These are phyloP conservation scores for Vanessa tameamea DNA, from an alignment of 1,140 invertebrate genomes.

Conservation along the genomic window DNA sequence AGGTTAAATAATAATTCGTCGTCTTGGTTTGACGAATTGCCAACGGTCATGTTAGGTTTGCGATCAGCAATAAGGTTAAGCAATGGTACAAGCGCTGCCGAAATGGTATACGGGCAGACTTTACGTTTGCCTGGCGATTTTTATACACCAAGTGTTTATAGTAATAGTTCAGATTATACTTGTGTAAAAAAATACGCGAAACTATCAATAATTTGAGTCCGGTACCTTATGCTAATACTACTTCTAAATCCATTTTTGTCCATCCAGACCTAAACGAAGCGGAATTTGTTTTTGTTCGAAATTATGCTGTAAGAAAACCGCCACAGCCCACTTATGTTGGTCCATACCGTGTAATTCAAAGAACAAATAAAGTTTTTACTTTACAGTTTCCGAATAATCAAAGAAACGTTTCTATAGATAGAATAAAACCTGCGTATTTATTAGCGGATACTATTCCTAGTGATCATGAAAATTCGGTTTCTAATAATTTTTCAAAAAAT, in stretches of 20 bases:
- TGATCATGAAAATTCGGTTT: constrained; percentile 16
- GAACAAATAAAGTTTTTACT: constrained; percentile 12
- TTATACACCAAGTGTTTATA: constrained; percentile 6
- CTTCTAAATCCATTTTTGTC: constrained; percentile 14
- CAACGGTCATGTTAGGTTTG: constrained; percentile 27
- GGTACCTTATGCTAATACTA: constrained; percentile 7
- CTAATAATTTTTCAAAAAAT: constrained; percentile 17
- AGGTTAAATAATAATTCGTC: constrained; percentile 13
- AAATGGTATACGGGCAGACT: constrained; percentile 28
- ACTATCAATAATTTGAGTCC: constrained; percentile 16
- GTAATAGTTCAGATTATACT: constrained; percentile 5
- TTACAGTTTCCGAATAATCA: constrained; percentile 6
- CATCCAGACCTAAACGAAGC: constrained; percentile 12
- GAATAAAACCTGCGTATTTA: constrained; percentile 16
- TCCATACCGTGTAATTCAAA: constrained; percentile 15
- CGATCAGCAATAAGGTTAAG: constrained; percentile 17
- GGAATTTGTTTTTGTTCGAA: constrained; percentile 15
- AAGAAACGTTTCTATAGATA: constrained; percentile 17
- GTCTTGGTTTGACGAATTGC: constrained; percentile 25
- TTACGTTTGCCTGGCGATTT: constrained; percentile 28
- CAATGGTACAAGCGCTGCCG: constrained; percentile 20
- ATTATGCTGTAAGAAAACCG: constrained; percentile 17
- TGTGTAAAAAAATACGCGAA: background rate
- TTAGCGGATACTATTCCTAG: constrained; percentile 16
- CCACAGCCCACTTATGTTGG: constrained; percentile 16